A percentile compares a stretch with the other conserved stretches of the same genome.
Conservation (phyloP, 2,113 vertebrate species). For the Dicrurus megarhynchus region DNA sequence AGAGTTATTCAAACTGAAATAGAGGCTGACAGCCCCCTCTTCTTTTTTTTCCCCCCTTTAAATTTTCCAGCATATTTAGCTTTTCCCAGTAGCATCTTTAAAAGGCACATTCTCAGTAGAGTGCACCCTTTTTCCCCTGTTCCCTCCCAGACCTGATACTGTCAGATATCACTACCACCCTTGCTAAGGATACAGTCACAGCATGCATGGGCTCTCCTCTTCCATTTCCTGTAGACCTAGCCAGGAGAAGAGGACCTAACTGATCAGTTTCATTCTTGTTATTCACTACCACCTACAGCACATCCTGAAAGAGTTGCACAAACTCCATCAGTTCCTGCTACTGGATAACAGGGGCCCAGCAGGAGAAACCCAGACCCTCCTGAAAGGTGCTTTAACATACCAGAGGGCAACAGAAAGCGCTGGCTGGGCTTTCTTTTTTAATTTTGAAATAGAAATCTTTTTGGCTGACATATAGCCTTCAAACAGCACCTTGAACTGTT, state of each 20-base stretch:
- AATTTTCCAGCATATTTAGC: neutral
- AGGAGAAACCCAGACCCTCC: neutral
- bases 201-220: neutral
- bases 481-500: neutral
- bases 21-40: neutral
- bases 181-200: neutral
- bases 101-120: neutral
- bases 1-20: neutral
- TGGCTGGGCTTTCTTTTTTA: neutral
- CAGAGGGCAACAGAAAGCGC: neutral
- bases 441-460: neutral
- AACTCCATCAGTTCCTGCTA: neutral
- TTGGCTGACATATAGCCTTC: neutral
- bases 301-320: neutral
- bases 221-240: neutral
- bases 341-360: neutral
- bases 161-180: neutral
- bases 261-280: neutral
- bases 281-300: neutral
- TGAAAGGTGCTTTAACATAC: neutral
- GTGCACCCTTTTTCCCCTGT: fast-evolving
- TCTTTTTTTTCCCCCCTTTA: fast-evolving
- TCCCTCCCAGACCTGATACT: neutral
- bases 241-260: neutral
- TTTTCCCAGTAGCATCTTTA: neutral